These are phyloP conservation scores for Aphrocallistes beatrix DNA, from an alignment of 37 sponge, comb jelly and placozoan genomes.

Conservation along the genomic window DNA sequence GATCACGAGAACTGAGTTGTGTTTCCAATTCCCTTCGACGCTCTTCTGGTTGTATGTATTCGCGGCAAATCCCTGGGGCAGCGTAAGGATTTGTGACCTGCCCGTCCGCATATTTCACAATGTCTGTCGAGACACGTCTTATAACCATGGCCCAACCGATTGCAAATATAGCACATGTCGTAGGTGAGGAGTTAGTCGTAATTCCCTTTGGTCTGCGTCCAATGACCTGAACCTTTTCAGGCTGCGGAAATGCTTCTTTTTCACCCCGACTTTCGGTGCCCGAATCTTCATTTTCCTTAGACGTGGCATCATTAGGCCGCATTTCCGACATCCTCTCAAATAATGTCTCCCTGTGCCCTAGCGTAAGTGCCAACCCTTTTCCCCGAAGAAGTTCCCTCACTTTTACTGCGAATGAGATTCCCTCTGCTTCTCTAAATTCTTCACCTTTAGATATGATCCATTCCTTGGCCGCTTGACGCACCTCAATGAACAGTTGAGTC, in stretches of 20 bases:
- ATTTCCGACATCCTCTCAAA: too few species aligned
- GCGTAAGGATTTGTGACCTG: neutral
- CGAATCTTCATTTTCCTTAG: too few species aligned
- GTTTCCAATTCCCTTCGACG: neutral
- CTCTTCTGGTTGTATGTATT: neutral
- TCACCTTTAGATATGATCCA: neutral
- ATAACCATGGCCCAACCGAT: neutral
- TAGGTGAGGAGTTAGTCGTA: neutral
- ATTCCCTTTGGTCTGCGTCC: too few species aligned
- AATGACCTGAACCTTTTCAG: too few species aligned
- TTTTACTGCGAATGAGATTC: neutral
- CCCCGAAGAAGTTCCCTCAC: neutral
- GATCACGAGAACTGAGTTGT: neutral
- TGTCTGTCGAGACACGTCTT: neutral
- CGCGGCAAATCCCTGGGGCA: neutral
- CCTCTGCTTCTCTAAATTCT: neutral
- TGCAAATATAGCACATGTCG: neutral
- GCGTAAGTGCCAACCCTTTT: neutral
- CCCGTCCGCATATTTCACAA: neutral
- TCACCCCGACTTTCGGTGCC: too few species aligned
- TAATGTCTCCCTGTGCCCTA: too few species aligned
- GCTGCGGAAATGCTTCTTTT: too few species aligned
- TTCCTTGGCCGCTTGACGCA: neutral
- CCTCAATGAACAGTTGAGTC: neutral
- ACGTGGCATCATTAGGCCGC: too few species aligned